These are phyloP conservation scores for Eulemur mongoz DNA, from an alignment of 2,797 vertebrate genomes.

Conservation along the genomic window DNA sequence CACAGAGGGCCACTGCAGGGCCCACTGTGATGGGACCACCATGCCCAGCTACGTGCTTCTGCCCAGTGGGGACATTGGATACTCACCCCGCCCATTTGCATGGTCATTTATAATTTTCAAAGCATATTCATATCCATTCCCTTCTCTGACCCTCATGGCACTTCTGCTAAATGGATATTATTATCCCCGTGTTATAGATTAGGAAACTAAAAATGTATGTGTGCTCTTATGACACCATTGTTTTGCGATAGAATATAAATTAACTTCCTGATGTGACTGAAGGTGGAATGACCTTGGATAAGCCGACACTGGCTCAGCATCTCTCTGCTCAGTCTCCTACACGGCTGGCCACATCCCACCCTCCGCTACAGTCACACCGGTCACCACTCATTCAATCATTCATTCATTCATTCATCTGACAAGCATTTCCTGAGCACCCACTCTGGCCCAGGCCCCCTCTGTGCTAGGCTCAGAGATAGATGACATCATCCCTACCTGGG, in stretches of 20 bases:
- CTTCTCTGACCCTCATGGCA: neutral
- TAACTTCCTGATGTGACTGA: neutral
- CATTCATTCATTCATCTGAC: neutral
- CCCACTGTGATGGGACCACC: neutral
- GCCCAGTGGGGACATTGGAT: neutral
- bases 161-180: neutral
- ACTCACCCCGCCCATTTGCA: neutral
- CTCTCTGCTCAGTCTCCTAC: neutral
- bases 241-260: neutral
- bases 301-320: rapidly evolving
- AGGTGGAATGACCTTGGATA: neutral
- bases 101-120: neutral
- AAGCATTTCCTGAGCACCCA: neutral
- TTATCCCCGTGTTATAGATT: neutral
- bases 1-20: neutral
- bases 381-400: neutral
- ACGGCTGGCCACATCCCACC: neutral
- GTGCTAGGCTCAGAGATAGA: neutral
- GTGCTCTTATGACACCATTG: neutral
- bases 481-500: neutral
- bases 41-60: neutral
- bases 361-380: neutral
- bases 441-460: neutral
- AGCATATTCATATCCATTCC: neutral
- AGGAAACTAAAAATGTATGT: neutral